Conservation (phyloP, 2,113 vertebrate genomes). For the Nettapus auritus region DNA sequence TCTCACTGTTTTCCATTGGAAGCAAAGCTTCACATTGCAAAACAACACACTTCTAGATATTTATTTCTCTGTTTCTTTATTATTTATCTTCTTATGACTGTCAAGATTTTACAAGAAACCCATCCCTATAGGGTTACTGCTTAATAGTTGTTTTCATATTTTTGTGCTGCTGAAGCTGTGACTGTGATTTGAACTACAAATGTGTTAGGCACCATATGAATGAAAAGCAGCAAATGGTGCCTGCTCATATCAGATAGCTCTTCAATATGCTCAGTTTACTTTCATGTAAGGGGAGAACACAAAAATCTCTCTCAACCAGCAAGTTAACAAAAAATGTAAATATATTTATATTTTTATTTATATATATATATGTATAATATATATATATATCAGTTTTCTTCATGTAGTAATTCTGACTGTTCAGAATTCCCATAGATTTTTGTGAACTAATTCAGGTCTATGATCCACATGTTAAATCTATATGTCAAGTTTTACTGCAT, state of each 20-base stretch:
- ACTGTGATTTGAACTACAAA: background rate
- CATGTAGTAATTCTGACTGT: background rate
- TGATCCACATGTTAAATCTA: background rate
- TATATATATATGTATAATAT: too few species aligned
- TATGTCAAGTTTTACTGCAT: background rate
- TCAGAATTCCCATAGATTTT: background rate
- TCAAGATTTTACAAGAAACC: background rate
- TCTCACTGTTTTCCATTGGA: background rate
- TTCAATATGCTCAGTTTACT: fast-evolving
- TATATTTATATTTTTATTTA: background rate
- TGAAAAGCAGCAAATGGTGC: background rate
- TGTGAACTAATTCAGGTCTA: background rate
- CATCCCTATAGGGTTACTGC: background rate
- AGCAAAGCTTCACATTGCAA: background rate
- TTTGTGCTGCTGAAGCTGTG: background rate
- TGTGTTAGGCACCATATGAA: background rate
- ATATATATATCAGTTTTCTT: background rate
- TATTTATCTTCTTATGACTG: background rate
- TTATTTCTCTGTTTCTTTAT: background rate
- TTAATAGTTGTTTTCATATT: background rate
- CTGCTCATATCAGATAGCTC: background rate
- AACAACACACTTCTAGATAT: background rate
- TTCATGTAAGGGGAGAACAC: background rate
- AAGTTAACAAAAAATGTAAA: background rate
- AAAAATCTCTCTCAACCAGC: background rate